These are phyloP conservation scores for Cygnus olor DNA, from an alignment of 2,797 vertebrate genomes.

Conservation along the genomic window DNA sequence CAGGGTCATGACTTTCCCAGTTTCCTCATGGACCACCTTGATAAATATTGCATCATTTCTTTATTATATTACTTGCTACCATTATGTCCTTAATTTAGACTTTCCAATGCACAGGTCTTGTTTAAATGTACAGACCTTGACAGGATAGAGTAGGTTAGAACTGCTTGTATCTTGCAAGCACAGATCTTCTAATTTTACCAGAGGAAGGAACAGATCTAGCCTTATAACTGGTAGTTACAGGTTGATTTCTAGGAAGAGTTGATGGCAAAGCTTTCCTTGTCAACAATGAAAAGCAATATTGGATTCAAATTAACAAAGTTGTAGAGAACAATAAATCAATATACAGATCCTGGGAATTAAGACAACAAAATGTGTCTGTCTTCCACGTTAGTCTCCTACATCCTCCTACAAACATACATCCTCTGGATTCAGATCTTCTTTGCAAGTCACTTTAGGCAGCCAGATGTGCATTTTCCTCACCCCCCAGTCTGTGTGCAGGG, in stretches of 20 bases:
- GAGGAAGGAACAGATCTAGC: neutral
- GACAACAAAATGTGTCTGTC: neutral
- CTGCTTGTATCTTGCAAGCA: neutral
- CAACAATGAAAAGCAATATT: neutral
- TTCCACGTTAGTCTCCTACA: neutral
- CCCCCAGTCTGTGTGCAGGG: neutral
- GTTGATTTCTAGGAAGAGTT: neutral
- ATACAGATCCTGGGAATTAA: neutral
- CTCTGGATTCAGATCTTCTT: slow-evolving; percentile 8
- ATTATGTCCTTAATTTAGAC: neutral
- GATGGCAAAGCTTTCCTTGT: slow-evolving; percentile 11
- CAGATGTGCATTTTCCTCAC: slow-evolving; percentile 3
- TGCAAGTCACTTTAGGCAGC: neutral
- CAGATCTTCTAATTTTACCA: neutral
- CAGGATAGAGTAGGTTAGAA: neutral
- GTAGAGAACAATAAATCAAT: neutral
- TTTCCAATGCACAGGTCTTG: neutral
- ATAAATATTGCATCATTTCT: neutral
- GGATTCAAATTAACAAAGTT: neutral
- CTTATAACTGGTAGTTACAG: neutral
- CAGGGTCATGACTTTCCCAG: neutral
- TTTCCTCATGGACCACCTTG: neutral
- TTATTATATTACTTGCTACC: neutral
- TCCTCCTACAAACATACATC: neutral
- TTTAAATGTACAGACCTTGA: neutral